A percentile compares a stretch with the other conserved stretches of the same genome.
phyloP scores from a whole-genome alignment of 2,113 vertebrate genomes.

The Thymallus thymallus region DNA sequence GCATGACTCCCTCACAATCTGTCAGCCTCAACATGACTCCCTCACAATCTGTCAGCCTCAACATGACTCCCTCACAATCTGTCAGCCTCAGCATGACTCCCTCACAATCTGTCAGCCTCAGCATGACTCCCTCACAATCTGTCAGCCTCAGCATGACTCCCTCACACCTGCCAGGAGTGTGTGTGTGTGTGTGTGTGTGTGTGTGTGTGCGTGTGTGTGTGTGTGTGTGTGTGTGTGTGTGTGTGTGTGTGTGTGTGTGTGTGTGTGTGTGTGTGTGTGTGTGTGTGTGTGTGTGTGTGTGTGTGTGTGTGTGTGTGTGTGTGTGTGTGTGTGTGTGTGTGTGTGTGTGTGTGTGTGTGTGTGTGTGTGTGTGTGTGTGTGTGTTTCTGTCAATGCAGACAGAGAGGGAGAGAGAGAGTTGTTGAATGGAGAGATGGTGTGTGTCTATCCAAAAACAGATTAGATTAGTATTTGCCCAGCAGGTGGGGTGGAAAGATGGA shows the following conservation, averaged over 20 bases:
- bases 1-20: constrained; percentile 20
- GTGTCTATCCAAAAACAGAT: constrained; percentile 13
- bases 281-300: not conserved
- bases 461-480: constrained; percentile 35
- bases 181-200: too few relatives aligned
- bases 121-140: constrained; percentile 36
- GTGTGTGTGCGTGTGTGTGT: too few relatives aligned
- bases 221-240: not conserved
- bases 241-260: not conserved
- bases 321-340: not conserved
- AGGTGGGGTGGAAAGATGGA: constrained; percentile 30
- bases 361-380: not conserved
- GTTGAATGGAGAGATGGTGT: too few relatives aligned
- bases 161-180: not conserved
- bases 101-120: constrained; percentile 18
- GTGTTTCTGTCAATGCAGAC: too few relatives aligned
- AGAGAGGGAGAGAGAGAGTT: too few relatives aligned
- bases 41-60: constrained; percentile 33
- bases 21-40: too few relatives aligned
- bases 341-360: not conserved
- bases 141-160: constrained; percentile 27
- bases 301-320: not conserved
- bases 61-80: constrained; percentile 20
- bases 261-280: not conserved
- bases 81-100: constrained; percentile 27